Conservation (phyloP, 2,888 invertebrate species). For the Alcis repandata region DNA sequence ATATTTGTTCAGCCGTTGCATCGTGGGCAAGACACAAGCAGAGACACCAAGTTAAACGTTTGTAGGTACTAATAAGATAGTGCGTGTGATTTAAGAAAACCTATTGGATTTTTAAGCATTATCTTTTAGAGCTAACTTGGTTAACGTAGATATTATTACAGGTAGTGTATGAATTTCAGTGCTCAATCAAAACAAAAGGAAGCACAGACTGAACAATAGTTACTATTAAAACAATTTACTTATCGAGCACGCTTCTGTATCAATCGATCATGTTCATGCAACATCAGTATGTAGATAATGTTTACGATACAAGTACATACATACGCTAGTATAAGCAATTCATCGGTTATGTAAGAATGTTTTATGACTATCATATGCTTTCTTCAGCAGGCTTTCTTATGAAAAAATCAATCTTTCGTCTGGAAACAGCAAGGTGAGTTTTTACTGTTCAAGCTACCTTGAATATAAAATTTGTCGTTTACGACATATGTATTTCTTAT, state of each 20-base stretch:
- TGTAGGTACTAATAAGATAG: no score
- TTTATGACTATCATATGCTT: conserved; percentile 14
- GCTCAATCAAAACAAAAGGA: conserved; percentile 28
- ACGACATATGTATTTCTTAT: background rate
- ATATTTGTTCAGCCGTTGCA: no score
- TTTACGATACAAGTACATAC: conserved; percentile 20
- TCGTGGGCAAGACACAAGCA: no score
- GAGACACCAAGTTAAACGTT: no score
- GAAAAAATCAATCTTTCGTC: conserved; percentile 2
- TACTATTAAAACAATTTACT: background rate
- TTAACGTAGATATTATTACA: background rate
- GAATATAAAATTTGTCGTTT: background rate
- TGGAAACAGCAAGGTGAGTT: background rate
- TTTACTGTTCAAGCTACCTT: background rate
- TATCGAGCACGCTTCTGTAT: conserved; percentile 18
- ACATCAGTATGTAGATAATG: conserved; percentile 23
- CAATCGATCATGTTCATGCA: conserved; percentile 38
- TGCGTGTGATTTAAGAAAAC: no score
- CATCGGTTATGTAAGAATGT: conserved; percentile 12
- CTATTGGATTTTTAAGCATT: no score
- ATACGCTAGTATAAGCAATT: background rate
- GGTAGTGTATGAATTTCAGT: conserved; percentile 2
- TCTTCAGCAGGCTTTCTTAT: conserved; percentile 4
- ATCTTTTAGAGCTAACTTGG: background rate
- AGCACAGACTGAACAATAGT: background rate